phyloP scores from a whole-genome alignment of 1,140 invertebrate genomes.

The Platyura marginata region DNA sequence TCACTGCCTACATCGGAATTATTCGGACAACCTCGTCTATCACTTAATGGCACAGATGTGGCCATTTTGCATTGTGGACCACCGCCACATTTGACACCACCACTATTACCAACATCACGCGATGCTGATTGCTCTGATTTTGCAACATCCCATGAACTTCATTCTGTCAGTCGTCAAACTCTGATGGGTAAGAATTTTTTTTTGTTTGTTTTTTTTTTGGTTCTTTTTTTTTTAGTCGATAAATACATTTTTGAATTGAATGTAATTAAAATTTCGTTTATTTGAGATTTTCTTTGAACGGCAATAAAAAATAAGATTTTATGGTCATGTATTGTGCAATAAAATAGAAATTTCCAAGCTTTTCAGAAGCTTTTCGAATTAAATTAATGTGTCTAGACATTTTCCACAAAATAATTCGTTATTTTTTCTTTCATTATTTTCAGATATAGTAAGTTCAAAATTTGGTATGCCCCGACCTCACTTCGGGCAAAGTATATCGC shows the following conservation, averaged over 20 bases:
- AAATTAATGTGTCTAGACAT: too few species aligned
- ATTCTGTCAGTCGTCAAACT: background rate
- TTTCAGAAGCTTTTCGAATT: too few species aligned
- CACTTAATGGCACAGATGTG: background rate
- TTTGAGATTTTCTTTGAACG: too few species aligned
- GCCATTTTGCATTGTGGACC: background rate
- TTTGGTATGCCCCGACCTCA: conserved; percentile 36
- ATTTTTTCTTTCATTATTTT: too few species aligned
- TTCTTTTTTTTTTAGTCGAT: too few species aligned
- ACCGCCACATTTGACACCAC: background rate
- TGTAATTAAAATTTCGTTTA: too few species aligned
- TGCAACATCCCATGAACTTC: background rate
- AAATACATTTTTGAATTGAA: too few species aligned
- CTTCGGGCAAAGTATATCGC: conserved; percentile 30
- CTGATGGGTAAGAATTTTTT: background rate
- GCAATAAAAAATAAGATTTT: too few species aligned
- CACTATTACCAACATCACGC: background rate
- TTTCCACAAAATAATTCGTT: too few species aligned
- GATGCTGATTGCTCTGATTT: background rate
- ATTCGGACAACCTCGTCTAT: background rate
- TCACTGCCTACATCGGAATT: background rate
- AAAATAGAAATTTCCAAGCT: too few species aligned
- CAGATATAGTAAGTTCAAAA: conserved; percentile 45
- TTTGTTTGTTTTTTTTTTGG: too few species aligned
- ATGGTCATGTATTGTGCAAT: too few species aligned